phyloP scores from a whole-genome alignment of 2,113 vertebrate species.

The Osmerus mordax region DNA sequence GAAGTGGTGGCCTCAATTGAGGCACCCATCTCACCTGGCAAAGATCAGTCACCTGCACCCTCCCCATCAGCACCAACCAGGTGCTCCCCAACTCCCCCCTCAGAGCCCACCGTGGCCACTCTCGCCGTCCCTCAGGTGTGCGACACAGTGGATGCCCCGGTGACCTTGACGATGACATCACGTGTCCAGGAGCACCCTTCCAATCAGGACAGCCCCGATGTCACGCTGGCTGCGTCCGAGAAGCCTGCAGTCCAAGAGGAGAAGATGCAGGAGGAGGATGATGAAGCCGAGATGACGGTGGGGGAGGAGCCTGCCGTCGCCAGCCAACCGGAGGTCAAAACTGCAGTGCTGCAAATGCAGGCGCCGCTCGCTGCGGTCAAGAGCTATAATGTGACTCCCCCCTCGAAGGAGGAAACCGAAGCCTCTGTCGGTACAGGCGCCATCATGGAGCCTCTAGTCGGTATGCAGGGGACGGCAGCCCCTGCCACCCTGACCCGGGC shows the following conservation, averaged over 20 bases:
- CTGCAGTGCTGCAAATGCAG: constrained; percentile 17
- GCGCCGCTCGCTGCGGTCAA: neutral
- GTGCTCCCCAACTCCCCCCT: constrained; percentile 23
- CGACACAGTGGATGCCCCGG: constrained; percentile 65
- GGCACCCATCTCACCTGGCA: constrained; percentile 21
- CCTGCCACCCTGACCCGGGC: constrained; percentile 25
- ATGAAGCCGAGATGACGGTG: constrained; percentile 36
- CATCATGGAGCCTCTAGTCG: constrained; percentile 29
- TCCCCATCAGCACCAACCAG: constrained; percentile 19
- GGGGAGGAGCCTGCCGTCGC: constrained; percentile 34
- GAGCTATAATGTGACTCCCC: neutral
- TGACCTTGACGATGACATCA: constrained; percentile 49
- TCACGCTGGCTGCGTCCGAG: too few species aligned
- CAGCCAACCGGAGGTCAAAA: constrained; percentile 11
- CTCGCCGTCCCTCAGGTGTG: constrained; percentile 16
- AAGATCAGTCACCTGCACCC: neutral
- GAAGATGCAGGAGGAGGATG: constrained; percentile 41
- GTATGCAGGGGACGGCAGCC: constrained; percentile 35
- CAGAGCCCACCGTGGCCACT: constrained; percentile 8
- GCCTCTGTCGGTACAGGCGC: constrained; percentile 12
- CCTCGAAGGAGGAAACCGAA: constrained; percentile 64
- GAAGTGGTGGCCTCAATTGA: constrained; percentile 29
- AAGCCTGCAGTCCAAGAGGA: constrained; percentile 54
- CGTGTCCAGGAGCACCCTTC: constrained; percentile 59
- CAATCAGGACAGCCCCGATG: constrained; percentile 26